Evolutionary conservation across 2,113 vertebrate species (phyloP).

Genomic region (Amphiprion ocellaris): DNA sequence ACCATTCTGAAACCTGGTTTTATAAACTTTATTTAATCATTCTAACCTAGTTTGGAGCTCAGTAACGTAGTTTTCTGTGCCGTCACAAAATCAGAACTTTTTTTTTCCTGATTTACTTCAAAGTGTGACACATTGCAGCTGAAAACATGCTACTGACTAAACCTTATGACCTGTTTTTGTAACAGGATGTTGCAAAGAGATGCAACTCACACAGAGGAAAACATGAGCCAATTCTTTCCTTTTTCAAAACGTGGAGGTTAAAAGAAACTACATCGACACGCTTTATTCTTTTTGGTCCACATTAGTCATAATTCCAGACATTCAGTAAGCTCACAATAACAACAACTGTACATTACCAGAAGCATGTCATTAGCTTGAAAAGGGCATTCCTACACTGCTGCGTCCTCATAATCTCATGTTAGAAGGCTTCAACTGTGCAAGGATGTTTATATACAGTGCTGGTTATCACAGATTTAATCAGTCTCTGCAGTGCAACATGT

Average conservation of each 20-base stretch:
- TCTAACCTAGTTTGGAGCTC: too few relatives aligned
- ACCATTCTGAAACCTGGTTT: too few relatives aligned
- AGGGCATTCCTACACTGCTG: background rate
- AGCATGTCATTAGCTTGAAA: background rate
- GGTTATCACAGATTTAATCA: constrained; percentile 64
- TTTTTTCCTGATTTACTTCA: too few relatives aligned
- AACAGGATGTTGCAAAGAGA: constrained; percentile 81
- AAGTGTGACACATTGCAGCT: constrained; percentile 9
- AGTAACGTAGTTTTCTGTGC: too few relatives aligned
- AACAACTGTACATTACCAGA: background rate
- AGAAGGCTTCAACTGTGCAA: background rate
- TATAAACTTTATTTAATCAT: too few relatives aligned
- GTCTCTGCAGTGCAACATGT: constrained; percentile 68
- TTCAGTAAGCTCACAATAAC: background rate
- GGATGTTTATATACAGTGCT: constrained; percentile 55
- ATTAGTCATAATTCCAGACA: background rate
- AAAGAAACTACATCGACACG: constrained; percentile 7
- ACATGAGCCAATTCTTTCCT: constrained; percentile 69
- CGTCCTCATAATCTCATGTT: background rate
- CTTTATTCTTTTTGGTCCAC: background rate
- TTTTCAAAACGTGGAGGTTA: constrained; percentile 52
- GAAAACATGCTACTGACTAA: constrained; percentile 30
- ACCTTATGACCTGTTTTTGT: constrained; percentile 65
- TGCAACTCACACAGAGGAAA: constrained; percentile 56
- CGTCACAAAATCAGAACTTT: too few relatives aligned